These are phyloP conservation scores for Agrypnus murinus DNA, from an alignment of 2,888 invertebrate species.

Conservation along the genomic window DNA sequence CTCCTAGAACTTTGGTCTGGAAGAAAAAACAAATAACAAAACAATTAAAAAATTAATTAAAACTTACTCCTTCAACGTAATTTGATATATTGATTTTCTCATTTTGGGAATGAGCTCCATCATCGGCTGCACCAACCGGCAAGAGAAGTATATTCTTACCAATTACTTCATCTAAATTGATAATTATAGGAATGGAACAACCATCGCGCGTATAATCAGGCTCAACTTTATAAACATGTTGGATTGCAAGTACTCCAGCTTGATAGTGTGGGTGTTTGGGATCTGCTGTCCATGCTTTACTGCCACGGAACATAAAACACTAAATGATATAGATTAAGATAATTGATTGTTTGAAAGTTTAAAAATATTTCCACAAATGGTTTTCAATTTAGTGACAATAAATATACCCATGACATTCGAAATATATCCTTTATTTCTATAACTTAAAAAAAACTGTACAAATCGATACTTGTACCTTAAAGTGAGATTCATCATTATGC, in stretches of 20 bases:
- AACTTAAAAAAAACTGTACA: too few relatives aligned
- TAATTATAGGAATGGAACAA: constrained; percentile 97
- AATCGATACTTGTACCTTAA: too few relatives aligned
- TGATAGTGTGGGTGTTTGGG: constrained; percentile 93
- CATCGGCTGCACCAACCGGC: constrained; percentile 96
- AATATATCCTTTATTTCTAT: too few relatives aligned
- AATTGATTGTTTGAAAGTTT: too few relatives aligned
- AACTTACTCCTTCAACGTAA: constrained; percentile 91
- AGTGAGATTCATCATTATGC: too few relatives aligned
- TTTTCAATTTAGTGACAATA: too few relatives aligned
- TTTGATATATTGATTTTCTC: constrained; percentile 96
- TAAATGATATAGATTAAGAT: too few relatives aligned
- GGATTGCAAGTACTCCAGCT: constrained; percentile 88
- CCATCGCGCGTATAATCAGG: constrained; percentile 98
- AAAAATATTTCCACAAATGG: too few relatives aligned
- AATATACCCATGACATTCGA: too few relatives aligned
- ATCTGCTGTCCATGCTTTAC: constrained; percentile 95
- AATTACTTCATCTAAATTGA: constrained; percentile 94
- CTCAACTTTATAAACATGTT: constrained; percentile 89
- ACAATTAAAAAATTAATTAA: neutral
- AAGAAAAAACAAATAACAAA: constrained; percentile 67
- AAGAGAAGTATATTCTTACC: constrained; percentile 93
- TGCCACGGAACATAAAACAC: constrained; percentile 79
- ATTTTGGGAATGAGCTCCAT: constrained; percentile 99
- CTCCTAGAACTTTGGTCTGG: constrained; percentile 93